Base-by-base conservation (phyloP, 2,888 invertebrate species). In the Tetheella fluctuosa region DNA sequence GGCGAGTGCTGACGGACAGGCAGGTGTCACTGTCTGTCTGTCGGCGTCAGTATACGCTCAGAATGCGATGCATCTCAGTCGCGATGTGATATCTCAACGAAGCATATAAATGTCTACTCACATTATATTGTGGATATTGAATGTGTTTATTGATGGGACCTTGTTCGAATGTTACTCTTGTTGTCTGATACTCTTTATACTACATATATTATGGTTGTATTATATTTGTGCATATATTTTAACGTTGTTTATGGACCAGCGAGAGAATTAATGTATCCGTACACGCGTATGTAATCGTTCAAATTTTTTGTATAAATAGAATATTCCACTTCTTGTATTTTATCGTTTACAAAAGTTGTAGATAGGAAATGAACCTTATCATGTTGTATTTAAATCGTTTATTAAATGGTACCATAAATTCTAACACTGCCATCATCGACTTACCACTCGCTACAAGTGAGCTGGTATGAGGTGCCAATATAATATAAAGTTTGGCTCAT, bases 41-140 rank as follows among this genome's bases (percentile, higher is more conserved):
- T 30, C 30, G 7, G 30, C 30, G 13, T 13, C 5, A 12, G 34
- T 1, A 5, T 1, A 13, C 13, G 6, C 6, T 30, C 2, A 2
- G 34, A 12, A 6, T 34, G 34, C 13, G 13, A 34, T 34, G 13
- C 13, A 3, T 34, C 12, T 1, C 13, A 34, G 12, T 8, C 42
- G 42, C 42, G 42, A 39, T 48, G 42, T 48, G 42, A 77, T 73
- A 70, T 61, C 64, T 68, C 76, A 76, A 76, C 78, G 78, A 78
- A 74, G 58, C 68, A 61, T 68, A 61, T 64, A 61, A 52, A 67
- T 63, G 60, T 63, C 61, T 59, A 61, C 54, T 58, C 58, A 23
- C 48, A 57, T 64, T 60, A 59, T 61, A 57, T 67, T 37, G 57
- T 67, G 59, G 59, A 63, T 66, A 61, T 60, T 68, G 61, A 61